Evolutionary conservation across 2,113 vertebrate genomes (phyloP), one percentile per base, ranked within the genome.

Genomic region (Ursus arctos): DNA sequence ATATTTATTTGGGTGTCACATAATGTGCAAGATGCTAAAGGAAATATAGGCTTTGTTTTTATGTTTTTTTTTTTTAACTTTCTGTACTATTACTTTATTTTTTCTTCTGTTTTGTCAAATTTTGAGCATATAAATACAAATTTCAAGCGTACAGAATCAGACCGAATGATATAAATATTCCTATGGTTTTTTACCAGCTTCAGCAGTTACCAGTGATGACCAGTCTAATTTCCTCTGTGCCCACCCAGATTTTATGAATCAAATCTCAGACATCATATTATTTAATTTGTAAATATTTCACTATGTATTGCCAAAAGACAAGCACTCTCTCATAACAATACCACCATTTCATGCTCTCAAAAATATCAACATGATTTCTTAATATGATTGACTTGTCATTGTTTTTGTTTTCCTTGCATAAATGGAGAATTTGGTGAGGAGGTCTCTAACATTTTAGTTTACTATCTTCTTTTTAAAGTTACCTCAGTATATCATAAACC

Each of bases 281-380:
- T 85, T 97, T 85, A 95, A 90, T 81, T 63, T 81, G 26, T 90
- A 80, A 65, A 57, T 85, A 65, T 86, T 86, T 90, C n/a, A 87
- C n/a, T 63, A 21, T 59, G 9, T 77, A 59, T 76, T 87, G 31
- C 65, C 74, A 43, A 71, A 74, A 94, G 49, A 43, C 19, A 90
- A 43, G 24, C 15, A 95, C 21, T 83, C 24, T 11, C 11, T 95
- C 19, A 40, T 79, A 63, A 47, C 5, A 16, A 43, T 83, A 63
- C 22, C 24, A 91, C 9, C 26, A 40, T 88, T 33, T 83, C n/a
- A 88, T 2, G 71, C 14, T 79, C 40, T 91, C 59, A 83, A 63
- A 87, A 94, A 92, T 76, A 69, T 57, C 65, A 89, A 16, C 24
- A 16, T 88, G 88, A 43, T 57, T 83, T n/a, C 31, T 92, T 84